These are phyloP conservation scores for Noctua pronuba DNA, from an alignment of 2,888 invertebrate genomes.

Conservation along the genomic window DNA sequence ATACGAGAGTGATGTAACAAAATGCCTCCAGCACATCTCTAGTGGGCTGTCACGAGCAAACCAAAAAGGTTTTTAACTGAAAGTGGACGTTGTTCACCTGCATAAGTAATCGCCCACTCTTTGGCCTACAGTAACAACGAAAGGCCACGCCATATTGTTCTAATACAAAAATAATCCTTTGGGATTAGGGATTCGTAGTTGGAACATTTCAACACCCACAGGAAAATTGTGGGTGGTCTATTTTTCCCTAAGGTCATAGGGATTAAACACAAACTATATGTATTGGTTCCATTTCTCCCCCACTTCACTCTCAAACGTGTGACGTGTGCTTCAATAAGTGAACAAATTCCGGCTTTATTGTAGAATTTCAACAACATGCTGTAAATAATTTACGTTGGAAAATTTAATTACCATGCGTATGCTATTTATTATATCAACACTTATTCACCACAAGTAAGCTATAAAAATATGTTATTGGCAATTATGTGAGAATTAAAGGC, in stretches of 20 bases:
- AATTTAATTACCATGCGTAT: conserved; percentile 36
- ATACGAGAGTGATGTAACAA: neutral
- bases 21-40: neutral
- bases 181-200: neutral
- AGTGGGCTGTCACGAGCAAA: neutral
- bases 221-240: neutral
- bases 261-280: neutral
- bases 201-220: neutral
- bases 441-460: neutral
- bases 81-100: neutral
- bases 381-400: conserved; percentile 29
- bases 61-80: conserved; percentile 12
- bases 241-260: neutral
- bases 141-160: neutral
- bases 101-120: conserved; percentile 12
- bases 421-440: conserved; percentile 30
- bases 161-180: neutral
- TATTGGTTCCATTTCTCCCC: neutral
- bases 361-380: conserved; percentile 19
- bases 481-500: neutral
- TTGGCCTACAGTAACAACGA: neutral
- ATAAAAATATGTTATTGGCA: conserved; percentile 3
- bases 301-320: neutral
- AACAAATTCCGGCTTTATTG: conserved; percentile 14
- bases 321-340: conserved; percentile 12